Evolutionary conservation across 2,888 invertebrate species (phyloP), one percentile per base, ranked within the genome.

Genomic region (Tinea trinotella): DNA sequence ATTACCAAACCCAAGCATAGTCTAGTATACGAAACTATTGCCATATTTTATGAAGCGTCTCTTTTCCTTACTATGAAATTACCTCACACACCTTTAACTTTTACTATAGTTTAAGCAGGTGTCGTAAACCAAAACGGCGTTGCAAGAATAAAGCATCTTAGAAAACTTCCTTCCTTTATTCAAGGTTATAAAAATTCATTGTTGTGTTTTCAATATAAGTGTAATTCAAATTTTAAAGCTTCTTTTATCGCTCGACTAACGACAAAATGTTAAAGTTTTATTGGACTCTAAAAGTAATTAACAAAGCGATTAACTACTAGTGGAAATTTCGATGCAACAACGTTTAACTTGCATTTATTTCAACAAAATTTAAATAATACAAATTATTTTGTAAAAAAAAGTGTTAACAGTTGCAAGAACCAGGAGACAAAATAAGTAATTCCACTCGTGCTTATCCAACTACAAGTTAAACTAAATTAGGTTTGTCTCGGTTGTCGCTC

Each of bases 391-490:
- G 30, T 30, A 9, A 40, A 17, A 40, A 40, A 40, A 40, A 12
- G 13, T 13, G 40, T 15, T 40, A 40, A 40, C 40, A 15, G 40
- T 17, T 46, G n/a, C 1, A 46, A 19, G n/a, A n/a, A n/a, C n/a
- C 15, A 18, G 1, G 46, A 46, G 2, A 46, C 46, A 46, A 46
- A 19, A 46, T 46, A 74, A 76, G 74, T 75, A 72, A 76, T 76
- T 76, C 75, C 64, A 64, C 62, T 68, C 69, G 70, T 66, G 71
- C 70, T 72, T 72, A 74, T 70, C 70, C 67, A 68, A 22, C 67
- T 72, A 66, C 65, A 66, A 67, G 66, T 70, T 66, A 64, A 65
- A 65, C 70, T 73, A 74, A 74, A 74, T 74, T 72, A 71, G 69
- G 64, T 74, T 70, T 68, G 71, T 66, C 68, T 64, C 64, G 60